Base-by-base conservation (phyloP, 2,113 vertebrate genomes). In the Microcebus ravelobensis region DNA sequence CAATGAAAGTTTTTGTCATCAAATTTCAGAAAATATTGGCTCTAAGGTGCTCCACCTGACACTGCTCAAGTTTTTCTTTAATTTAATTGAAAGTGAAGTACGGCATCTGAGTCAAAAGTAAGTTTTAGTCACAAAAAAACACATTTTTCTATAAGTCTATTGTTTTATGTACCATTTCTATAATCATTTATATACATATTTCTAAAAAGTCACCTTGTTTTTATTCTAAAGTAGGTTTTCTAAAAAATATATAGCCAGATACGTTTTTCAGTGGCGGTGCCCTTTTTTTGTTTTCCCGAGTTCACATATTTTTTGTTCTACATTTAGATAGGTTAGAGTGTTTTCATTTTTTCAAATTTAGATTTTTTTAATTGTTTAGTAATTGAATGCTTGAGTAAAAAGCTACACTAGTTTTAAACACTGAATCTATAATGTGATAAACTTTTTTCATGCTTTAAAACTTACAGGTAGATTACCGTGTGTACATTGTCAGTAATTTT, bases 81-180 rank as follows among this genome's bases (percentile, higher is more conserved):
- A 98, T 97, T 97, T 99, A 88, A 98, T 99, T 96, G 99, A 99
- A 97, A 99, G 98, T 80, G 99, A 99, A 98, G 99, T 99, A 15
- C 98, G 98, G 57, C 98, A 99, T 89, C 77, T 99, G 87, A 99
- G 94, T 95, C 95, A 97, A 94, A 98, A 99, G 99, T 99, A 98
- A 97, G 97, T 70, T 97, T 97, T 97, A 76, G 61, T 84, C 15
- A 25, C 34, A 63, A 76, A 73, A 94, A 81, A 94, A 87, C 17
- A 10, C 7, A 29, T 39, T 85, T 92, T 85, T 1, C 27, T 27
- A 1, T 45, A 42, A 81, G 97, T 87, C 3, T 39, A 8, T 65
- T 50, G 20, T 91, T 94, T 80, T 96, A 12, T n/a, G 11, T 10
- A 39, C 9, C 2, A 61, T 95, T 95, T 95, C 84, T 85, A 0